Evolutionary conservation across 2,888 invertebrate species (phyloP).

Genomic region (Meiosimyza platycephala): DNA sequence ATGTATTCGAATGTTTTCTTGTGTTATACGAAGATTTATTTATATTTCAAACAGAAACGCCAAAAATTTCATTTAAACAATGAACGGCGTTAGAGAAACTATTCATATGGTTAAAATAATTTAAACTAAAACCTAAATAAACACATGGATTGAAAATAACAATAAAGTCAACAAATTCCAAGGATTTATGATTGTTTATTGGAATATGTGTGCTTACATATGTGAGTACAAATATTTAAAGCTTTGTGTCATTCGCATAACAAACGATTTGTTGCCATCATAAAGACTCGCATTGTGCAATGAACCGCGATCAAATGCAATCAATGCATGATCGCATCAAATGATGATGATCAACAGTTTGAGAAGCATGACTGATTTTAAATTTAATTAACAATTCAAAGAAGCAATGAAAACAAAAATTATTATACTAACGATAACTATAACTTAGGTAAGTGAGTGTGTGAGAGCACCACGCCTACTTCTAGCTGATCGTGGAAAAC

Average conservation of each 20-base stretch:
- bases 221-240: neutral
- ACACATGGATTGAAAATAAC: neutral
- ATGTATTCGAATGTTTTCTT: too few species aligned
- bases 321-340: constrained; percentile 25
- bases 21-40: too few species aligned
- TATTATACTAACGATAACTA: neutral
- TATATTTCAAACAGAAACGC: neutral
- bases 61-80: constrained; percentile 6
- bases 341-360: constrained; percentile 8
- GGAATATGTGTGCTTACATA: neutral
- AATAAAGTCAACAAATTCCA: constrained; percentile 16
- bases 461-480: constrained; percentile 16
- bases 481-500: neutral
- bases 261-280: neutral
- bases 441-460: neutral
- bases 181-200: constrained; percentile 12
- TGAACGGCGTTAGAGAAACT: constrained; percentile 12
- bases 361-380: constrained; percentile 28
- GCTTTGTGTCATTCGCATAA: constrained; percentile 18
- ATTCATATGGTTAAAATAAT: neutral
- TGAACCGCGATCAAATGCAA: constrained; percentile 29
- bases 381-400: constrained; percentile 39
- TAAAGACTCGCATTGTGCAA: constrained; percentile 34
- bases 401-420: constrained; percentile 35
- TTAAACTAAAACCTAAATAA: neutral